Base-by-base conservation (phyloP, 2,797 vertebrate genomes). In the Cossypha heuglini region DNA sequence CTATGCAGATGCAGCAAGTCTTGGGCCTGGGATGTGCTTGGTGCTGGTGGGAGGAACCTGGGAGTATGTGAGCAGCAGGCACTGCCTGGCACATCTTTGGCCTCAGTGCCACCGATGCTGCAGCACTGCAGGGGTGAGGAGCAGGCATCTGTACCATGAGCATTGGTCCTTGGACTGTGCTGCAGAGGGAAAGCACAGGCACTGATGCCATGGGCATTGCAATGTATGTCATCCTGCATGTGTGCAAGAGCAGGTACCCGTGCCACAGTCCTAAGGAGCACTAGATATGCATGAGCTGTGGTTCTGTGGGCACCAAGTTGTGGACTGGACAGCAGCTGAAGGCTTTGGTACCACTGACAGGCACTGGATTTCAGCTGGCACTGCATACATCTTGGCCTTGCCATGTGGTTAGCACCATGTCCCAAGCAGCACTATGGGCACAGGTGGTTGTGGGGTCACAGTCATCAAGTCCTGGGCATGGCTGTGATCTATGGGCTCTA, bases 121-220 rank as follows among this genome's bases (percentile, higher is more conserved):
- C 58, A 33, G 73, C 51, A 18, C 22, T 59, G 62, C 7, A 5
- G 9, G n/a, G 45, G 5, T 43, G n/a, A 38, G 67, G 45, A 19
- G 42, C 74, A 38, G 72, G 31, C 3, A 0, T 55, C 40, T 16
- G 1, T 42, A 21, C 68, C 14, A 1, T 6, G 8, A 26, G 8
- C 0, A 0, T 17, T 83, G 58, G 37, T 63, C 52, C n/a, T 59
- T 0, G 1, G 62, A 55, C 40, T 9, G 5, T 1, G 0, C 14
- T 64, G 33, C 68, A 28, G 35, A 59, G 49, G 14, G 24, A 13
- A 8, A 35, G 21, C 48, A 52, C 40, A 28, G 76, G 25, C 46
- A 21, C 45, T 11, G 40, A 49, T 89, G 88, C 74, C 6, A 0
- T 13, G 38, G 62, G 51, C 76, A 8, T n/a, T 29, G 38, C 69